Evolutionary conservation across 2,797 vertebrate genomes (phyloP).

Genomic region (Moxostoma hubbsi): DNA sequence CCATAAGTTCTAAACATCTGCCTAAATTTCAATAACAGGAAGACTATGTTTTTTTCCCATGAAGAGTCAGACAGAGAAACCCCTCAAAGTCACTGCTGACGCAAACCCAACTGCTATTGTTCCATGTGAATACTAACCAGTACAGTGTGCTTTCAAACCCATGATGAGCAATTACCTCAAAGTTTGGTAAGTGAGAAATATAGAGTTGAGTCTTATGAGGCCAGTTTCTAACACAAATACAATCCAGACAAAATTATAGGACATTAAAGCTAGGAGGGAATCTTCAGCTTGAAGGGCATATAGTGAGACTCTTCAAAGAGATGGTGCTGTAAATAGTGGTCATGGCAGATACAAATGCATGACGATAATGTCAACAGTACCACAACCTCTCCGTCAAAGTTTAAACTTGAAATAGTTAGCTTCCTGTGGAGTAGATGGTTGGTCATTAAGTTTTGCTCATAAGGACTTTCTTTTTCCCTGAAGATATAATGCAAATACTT

Average conservation of each 20-base stretch:
- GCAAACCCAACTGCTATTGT: background rate
- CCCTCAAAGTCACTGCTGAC: background rate
- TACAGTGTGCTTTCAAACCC: background rate
- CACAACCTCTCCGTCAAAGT: background rate
- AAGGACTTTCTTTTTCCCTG: background rate
- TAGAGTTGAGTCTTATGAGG: background rate
- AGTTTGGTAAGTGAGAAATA: background rate
- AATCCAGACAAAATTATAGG: background rate
- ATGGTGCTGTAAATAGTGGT: constrained; percentile 51
- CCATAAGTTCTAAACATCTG: constrained; percentile 20
- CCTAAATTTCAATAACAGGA: constrained; percentile 23
- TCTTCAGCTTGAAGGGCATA: background rate
- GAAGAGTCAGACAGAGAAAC: constrained; percentile 2
- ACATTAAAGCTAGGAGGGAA: background rate
- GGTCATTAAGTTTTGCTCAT: background rate
- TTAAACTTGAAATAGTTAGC: background rate
- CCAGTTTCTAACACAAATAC: background rate
- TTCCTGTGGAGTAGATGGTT: background rate
- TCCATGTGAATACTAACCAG: background rate
- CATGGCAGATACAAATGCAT: constrained; percentile 19
- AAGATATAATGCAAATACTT: background rate
- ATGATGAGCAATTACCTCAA: background rate
- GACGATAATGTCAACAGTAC: background rate
- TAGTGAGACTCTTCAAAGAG: constrained; percentile 27
- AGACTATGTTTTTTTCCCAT: background rate